Percentiles rank a stretch among this genome's conserved stretches.
phyloP scores from a whole-genome alignment of 2,113 vertebrate species.

The Mesitornis unicolor region DNA sequence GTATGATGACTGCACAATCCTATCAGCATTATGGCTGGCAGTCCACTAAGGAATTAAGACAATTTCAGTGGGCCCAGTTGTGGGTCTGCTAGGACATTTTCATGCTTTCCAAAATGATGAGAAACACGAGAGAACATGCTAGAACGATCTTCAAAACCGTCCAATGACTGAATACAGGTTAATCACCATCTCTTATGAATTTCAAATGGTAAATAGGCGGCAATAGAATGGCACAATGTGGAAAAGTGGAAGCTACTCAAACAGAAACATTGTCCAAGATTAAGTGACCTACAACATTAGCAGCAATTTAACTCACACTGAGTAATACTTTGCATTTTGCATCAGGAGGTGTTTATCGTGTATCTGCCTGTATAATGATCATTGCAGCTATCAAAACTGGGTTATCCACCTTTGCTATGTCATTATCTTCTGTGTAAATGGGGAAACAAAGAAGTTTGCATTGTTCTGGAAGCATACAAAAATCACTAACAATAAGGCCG shows the following conservation, averaged over 20 bases:
- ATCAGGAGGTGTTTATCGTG: neutral
- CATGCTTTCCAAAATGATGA: neutral
- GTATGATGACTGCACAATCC: neutral
- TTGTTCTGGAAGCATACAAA: neutral
- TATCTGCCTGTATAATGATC: neutral
- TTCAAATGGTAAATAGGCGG: neutral
- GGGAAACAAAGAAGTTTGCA: neutral
- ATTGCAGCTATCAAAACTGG: neutral
- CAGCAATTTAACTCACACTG: neutral
- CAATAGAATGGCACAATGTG: neutral
- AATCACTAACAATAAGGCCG: neutral
- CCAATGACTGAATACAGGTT: neutral
- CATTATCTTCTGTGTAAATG: neutral
- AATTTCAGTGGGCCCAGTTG: neutral
- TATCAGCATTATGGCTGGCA: neutral
- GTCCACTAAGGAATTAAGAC: neutral
- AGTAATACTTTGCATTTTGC: neutral
- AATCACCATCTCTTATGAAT: neutral
- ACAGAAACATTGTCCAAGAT: neutral
- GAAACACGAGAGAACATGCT: neutral
- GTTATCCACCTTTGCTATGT: neutral
- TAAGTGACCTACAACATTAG: neutral
- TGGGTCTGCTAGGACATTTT: neutral
- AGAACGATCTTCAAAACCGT: neutral
- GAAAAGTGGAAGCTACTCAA: neutral